These are phyloP conservation scores for Limanda limanda DNA, from an alignment of 2,113 vertebrate genomes.

Conservation along the genomic window DNA sequence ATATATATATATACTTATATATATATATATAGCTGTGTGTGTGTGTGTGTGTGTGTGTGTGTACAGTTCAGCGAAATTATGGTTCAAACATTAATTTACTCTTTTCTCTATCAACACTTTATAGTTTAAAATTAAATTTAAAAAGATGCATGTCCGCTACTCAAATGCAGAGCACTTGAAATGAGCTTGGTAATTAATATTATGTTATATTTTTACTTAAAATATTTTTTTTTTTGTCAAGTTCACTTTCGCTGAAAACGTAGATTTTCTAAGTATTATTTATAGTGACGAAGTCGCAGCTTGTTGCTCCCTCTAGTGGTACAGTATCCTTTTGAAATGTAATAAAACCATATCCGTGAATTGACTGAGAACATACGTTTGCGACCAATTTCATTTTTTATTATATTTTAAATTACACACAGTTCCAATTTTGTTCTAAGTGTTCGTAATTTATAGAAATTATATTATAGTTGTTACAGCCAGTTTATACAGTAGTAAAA, in stretches of 20 bases:
- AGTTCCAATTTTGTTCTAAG: too few relatives aligned
- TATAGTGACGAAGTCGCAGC: not conserved
- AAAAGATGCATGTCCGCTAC: not conserved
- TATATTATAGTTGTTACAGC: not conserved
- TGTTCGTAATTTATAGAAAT: too few relatives aligned
- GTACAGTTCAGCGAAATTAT: not conserved
- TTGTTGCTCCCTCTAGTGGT: slow-evolving; percentile 37
- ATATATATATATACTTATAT: too few relatives aligned
- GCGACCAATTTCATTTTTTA: not conserved
- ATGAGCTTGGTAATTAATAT: not conserved
- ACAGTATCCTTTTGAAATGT: not conserved
- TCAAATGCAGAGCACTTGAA: not conserved
- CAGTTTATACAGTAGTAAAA: not conserved
- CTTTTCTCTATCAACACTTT: not conserved
- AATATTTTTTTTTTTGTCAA: not conserved
- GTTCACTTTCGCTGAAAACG: not conserved
- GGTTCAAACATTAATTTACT: not conserved
- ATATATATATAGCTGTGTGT: not conserved
- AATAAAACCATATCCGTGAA: not conserved
- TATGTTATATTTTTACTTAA: not conserved
- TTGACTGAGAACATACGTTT: not conserved
- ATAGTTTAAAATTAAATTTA: not conserved
- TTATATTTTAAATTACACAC: too few relatives aligned
- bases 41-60: not conserved
- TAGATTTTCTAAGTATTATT: not conserved